Evolutionary conservation across 2,888 invertebrate species (phyloP), one percentile per base, ranked within the genome.

Genomic region (Ophion obscuratus): DNA sequence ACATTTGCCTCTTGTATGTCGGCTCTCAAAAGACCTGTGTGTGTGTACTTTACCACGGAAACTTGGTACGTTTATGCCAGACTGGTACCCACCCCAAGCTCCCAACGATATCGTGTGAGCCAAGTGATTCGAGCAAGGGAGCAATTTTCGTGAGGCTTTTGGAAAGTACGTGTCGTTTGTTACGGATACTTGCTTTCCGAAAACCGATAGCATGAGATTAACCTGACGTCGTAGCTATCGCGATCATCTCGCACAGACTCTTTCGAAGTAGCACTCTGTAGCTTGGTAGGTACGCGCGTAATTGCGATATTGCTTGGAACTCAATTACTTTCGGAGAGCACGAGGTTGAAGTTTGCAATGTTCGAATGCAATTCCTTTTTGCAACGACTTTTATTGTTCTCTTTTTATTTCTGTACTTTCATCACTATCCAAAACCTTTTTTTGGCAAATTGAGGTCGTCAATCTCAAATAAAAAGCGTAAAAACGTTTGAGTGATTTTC

Each of bases 1-100:
- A 82, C 80, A 88, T 90, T 89, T 88, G 87, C 81, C 74, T 80
- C 75, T 78, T 83, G n/a, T 40, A 67, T 59, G 47, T 31, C 67
- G 44, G 4, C 59, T 61, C 59, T 36, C n/a, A 11, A 27, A 5
- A 27, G 9, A 2, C 9, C 6, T 67, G 14, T 47, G 31, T 53
- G 20, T 27, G n/a, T 14, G 14, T 14, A 11, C 47, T 53, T 53
- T 53, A 17, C 53, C 53, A 17, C 17, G 53, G 17, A 53, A 53
- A 53, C 17, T 53, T 53, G 53, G 53, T 53, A 40, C 40, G 40
- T 40, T 7, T 7, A 9, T 9, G 40, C 40, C 9, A 40, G 40
- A 5, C 40, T 40, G 9, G 40, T 40, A 40, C 40, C 40, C 81
- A 86, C 78, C 79, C 75, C 78, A 40, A 24, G 3, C 1, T 62